A percentile compares a stretch with the other conserved stretches of the same genome.
Conservation (phyloP, 2,888 invertebrate species). For the Agelastica alni region DNA sequence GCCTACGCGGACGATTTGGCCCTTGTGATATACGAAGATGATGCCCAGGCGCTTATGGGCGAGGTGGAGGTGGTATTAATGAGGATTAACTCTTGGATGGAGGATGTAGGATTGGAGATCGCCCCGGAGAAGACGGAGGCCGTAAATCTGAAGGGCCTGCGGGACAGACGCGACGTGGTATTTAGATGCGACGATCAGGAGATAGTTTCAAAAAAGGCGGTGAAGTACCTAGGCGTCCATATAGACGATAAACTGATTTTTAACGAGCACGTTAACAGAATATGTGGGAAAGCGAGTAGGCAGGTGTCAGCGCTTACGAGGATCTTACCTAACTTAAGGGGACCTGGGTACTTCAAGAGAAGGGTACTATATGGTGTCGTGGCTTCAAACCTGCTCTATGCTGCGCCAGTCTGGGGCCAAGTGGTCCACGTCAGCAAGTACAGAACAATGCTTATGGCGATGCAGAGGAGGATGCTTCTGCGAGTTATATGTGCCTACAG, state of each 20-base stretch:
- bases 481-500: slow-evolving; percentile 2
- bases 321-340: background rate
- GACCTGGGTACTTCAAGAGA: background rate
- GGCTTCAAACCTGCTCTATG: background rate
- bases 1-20: slow-evolving; percentile 8
- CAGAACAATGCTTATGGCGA: background rate
- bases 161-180: slow-evolving; percentile 15
- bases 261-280: slow-evolving; percentile 32
- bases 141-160: slow-evolving; percentile 6
- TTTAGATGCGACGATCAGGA: background rate
- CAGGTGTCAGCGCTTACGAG: background rate
- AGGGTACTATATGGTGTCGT: background rate
- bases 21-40: background rate
- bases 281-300: no score
- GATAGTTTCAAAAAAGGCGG: background rate
- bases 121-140: background rate
- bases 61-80: background rate
- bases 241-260: slow-evolving; percentile 31
- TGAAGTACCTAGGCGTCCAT: slow-evolving; percentile 37
- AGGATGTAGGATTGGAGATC: background rate
- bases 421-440: background rate
- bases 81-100: no score
- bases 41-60: background rate
- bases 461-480: background rate
- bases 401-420: background rate